Conservation (phyloP, 2,888 invertebrate species). For the Phrixothrix hirtus region DNA sequence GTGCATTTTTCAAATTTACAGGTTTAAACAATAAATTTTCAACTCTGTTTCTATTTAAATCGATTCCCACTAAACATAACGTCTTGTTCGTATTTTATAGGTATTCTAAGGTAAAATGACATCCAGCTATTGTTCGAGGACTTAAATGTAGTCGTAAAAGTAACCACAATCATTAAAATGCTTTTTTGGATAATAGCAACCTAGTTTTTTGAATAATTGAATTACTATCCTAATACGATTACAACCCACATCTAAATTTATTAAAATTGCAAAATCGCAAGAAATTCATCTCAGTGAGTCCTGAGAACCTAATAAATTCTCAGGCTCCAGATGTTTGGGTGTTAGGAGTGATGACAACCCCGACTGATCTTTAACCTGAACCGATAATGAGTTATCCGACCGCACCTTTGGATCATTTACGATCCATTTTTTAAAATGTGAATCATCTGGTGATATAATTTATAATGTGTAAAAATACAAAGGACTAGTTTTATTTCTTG, state of each 20-base stretch:
- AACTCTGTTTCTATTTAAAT: neutral
- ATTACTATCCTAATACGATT: too few species aligned
- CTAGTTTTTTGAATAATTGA: too few species aligned
- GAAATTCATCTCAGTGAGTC: too few species aligned
- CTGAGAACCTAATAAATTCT: neutral
- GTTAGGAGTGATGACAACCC: conserved; percentile 31
- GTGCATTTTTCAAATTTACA: neutral
- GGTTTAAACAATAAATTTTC: neutral
- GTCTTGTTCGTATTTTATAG: too few species aligned
- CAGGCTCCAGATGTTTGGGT: neutral
- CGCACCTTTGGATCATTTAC: conserved; percentile 32
- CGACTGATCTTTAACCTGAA: conserved; percentile 30
- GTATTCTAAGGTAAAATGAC: too few species aligned
- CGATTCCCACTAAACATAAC: too few species aligned
- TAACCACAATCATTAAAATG: too few species aligned
- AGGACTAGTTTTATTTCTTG: conserved; percentile 13
- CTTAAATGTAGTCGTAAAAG: too few species aligned
- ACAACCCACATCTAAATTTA: neutral
- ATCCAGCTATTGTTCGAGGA: too few species aligned
- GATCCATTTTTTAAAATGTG: conserved; percentile 20
- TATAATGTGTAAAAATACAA: conserved; percentile 31
- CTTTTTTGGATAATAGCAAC: too few species aligned
- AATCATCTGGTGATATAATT: conserved; percentile 33
- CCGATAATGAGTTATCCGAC: conserved; percentile 34
- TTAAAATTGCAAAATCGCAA: neutral